Base-by-base conservation (phyloP, 2,888 invertebrate genomes). In the Agrochola lota region DNA sequence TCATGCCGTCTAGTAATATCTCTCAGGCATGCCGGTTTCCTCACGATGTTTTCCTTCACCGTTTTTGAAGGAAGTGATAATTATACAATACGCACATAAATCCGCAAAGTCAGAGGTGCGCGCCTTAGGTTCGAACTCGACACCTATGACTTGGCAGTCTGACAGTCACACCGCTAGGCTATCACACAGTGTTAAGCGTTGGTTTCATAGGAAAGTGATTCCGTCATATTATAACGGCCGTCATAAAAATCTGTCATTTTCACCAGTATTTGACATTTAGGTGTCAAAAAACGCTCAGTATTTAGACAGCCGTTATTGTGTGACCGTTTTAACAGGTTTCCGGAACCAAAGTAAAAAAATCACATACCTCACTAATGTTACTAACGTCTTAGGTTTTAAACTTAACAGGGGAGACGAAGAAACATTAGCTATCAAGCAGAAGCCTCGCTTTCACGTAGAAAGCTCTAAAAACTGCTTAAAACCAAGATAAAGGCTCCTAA, bases 401-500 rank as follows among this genome's bases (percentile, higher is more conserved):
- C 77, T 81, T 64, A 71, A 87, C 69, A 79, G 55, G 57, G 40
- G 15, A 20, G 35, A 57, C 74, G 46, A 64, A 75, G 74, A 78
- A 77, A 78, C 63, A 49, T 40, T 49, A 66, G 52, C 77, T 76
- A 72, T 77, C 75, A 78, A 62, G 70, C 74, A 78, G 77, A 75
- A 81, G 74, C 79, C 68, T 64, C 46, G 66, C 55, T 23, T 64
- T 62, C 69, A 73, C 66, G 80, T 71, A 78, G 78, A 63, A 77
- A 80, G 80, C 84, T 83, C 84, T 88, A 87, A 88, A 87, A 88
- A 84, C 83, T 83, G 83, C 77, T 88, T 88, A 85, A 84, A 81
- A 75, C 81, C 59, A 43, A 84, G 74, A 78, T 84, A 88, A 88
- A 80, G 80, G 78, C 77, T 79, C 73, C 88, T 88, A 88, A 88